Evolutionary conservation across 1,140 invertebrate species (phyloP), one percentile per base, ranked within the genome.

Genomic region (Campodea augens): DNA sequence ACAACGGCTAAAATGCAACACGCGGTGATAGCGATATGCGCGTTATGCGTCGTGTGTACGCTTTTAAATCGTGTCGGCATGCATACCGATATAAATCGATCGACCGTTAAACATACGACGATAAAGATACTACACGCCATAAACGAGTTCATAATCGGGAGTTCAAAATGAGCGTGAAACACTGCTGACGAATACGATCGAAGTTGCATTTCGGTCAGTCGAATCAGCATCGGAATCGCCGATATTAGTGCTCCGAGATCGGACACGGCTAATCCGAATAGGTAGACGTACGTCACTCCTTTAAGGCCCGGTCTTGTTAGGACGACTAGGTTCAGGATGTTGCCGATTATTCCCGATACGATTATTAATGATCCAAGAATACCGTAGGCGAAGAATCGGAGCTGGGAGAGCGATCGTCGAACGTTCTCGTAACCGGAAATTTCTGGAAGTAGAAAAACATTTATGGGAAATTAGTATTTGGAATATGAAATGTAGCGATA

Each of bases 121-220:
- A 64, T 56, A 49, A 64, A 65, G 5, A 66, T 64, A 45, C 57
- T 60, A 21, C 57, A 56, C n/a, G 61, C 64, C 60, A 66, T 65
- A 41, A 64, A 59, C 0, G 58, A 57, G 48, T 66, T 66, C 10
- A 60, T 56, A 7, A 63, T 39, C 0, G 61, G 55, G 18, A 64
- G 51, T 49, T 65, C 60, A n/a, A 64, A 36, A 38, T 62, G 58
- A 4, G 57, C 57, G 43, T 60, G 56, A 45, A 59, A 63, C 38
- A 57, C 20, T 38, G 53, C 51, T 4, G 49, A 43, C n/a, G 43
- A 23, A 43, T 59, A 57, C 18, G 44, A 45, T 13, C 51, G 44
- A 1, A 46, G 49, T 7, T 53, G 48, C 29, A 47, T 42, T n/a
- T 52, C 51, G 29, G 50, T 48, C 18, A 59, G 44, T 7, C 55